Percentiles rank a stretch among this genome's conserved stretches.
Conservation (phyloP, 2,113 vertebrate genomes). For the Micronycteris hirsuta region DNA sequence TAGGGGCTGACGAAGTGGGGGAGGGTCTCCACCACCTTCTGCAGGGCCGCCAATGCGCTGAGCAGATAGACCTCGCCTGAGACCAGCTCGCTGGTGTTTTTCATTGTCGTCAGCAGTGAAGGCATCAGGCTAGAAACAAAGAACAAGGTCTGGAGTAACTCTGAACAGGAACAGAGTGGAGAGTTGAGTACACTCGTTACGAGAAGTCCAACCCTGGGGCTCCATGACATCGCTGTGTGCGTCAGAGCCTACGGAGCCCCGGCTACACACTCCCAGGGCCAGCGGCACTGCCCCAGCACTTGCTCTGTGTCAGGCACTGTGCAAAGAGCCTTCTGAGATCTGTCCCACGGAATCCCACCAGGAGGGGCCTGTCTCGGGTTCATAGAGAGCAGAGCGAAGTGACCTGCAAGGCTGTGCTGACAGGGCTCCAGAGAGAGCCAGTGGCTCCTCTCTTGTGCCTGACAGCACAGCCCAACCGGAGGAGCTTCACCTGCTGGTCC, state of each 20-base stretch:
- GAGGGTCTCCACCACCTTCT: constrained; percentile 90
- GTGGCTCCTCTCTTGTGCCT: not conserved
- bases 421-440: too few species aligned
- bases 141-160: not conserved
- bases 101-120: constrained; percentile 82
- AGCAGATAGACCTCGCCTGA: constrained; percentile 91
- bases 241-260: not conserved
- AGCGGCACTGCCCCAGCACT: fast-evolving
- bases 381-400: not conserved
- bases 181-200: fast-evolving
- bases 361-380: fast-evolving
- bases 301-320: not conserved
- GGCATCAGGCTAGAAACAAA: constrained; percentile 89
- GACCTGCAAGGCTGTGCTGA: not conserved
- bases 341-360: not conserved
- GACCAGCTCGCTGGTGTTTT: constrained; percentile 83
- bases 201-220: not conserved
- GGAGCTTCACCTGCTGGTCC: fast-evolving
- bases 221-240: fast-evolving
- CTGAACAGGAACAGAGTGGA: not conserved
- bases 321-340: not conserved
- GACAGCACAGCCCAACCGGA: fast-evolving
- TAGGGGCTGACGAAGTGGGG: constrained; percentile 96
- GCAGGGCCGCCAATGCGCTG: constrained; percentile 90
- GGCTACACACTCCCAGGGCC: not conserved